phyloP scores from a whole-genome alignment of 1,140 invertebrate genomes.

The Drosophila tropicalis region DNA sequence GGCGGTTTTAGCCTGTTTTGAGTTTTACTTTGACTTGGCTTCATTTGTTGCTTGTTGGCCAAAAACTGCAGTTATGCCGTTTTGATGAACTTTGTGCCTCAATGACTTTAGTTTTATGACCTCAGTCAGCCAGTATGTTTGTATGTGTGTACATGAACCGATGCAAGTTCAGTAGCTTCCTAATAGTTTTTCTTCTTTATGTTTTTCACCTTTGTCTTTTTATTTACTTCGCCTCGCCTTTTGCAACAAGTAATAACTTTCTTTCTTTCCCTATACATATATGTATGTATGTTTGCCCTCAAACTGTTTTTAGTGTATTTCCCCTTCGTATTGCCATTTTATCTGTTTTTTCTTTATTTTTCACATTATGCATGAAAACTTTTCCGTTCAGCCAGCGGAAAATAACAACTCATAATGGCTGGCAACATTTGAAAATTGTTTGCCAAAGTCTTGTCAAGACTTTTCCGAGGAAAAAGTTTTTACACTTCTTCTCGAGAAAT shows the following conservation, averaged over 20 bases:
- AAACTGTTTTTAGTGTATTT: constrained; percentile 20
- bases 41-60: constrained; percentile 17
- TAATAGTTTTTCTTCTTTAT: background rate
- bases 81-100: constrained; percentile 68
- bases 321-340: background rate
- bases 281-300: no score
- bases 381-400: constrained; percentile 14
- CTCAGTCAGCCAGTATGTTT: background rate
- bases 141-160: constrained; percentile 1
- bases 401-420: constrained; percentile 25
- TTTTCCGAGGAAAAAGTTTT: constrained; percentile 14
- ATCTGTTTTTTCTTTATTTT: constrained; percentile 18
- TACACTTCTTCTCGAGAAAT: background rate
- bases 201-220: no score
- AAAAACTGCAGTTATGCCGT: constrained; percentile 44
- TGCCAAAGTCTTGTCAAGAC: constrained; percentile 44
- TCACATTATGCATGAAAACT: constrained; percentile 18
- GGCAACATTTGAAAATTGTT: constrained; percentile 64
- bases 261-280: background rate
- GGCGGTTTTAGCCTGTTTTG: constrained; percentile 33
- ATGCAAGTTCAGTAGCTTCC: background rate
- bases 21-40: constrained; percentile 15
- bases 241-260: constrained; percentile 10
- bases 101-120: constrained; percentile 24
- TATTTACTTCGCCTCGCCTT: background rate